Base-by-base conservation (phyloP, 2,888 invertebrate species). In the Actias luna region DNA sequence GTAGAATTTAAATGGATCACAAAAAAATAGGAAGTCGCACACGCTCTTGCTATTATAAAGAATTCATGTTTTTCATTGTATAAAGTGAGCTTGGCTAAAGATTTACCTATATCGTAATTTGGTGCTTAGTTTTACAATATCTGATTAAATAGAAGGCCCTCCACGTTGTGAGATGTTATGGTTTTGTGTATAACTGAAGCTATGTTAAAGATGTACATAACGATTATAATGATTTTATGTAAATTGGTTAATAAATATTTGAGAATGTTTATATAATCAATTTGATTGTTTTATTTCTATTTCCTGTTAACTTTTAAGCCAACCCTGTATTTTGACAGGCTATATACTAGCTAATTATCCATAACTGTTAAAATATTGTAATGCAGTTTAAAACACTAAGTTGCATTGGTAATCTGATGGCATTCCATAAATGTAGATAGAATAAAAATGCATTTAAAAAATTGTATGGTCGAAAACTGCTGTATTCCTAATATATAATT, bases 221-320 rank as follows among this genome's bases (percentile, higher is more conserved):
- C 82, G 78, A 84, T 81, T 86, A 88, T 86, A 85, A 87, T 87
- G 84, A 86, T 89, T 91, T 92, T 92, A 92, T 92, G 92, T 92
- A 92, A 92, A 92, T 91, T 92, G 92, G 92, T 92, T 92, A 92
- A 90, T 92, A 92, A 92, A 92, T 92, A 92, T 92, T 90, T 92
- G 92, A 92, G 82, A 92, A 92, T 92, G 92, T 92, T 92, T 92
- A 92, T 92, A 92, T 92, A 92, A 92, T 91, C 92, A 86, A 79
- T 63, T 64, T 61, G 55, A 69, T 75, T 63, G 69, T 82, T 85
- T 86, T 73, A 75, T 80, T 83, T 70, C 8, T 50, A 25, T 25
- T 39, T 25, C 12, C 12, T 50, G 46, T 50, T 14, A 50, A 2
- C 22, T 50, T n/a, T 18, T 33, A 7, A n/a, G n/a, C n/a, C 16